phyloP scores from a whole-genome alignment of 2,113 vertebrate species.

The Ovis aries region ARS-UI_Ramb_v3.0 NC_056056.1:100918001-100918500 shows the following conservation, averaged over 20 bases:
- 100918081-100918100: not conserved
- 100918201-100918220: not conserved
- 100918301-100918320: conserved; percentile 42
- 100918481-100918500: conserved; percentile 1
- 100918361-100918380: conserved; percentile 3
- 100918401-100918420: not conserved
- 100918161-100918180: not conserved
- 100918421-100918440: not conserved
- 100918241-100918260: not conserved
- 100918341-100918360: conserved; percentile 38
- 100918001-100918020: not conserved
- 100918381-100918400: not conserved
- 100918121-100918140: not conserved
- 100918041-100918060: not conserved
- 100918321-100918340: conserved; percentile 57
- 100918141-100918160: not conserved
- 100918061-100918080: not conserved
- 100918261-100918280: not conserved
- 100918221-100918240: not conserved
- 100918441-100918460: conserved; percentile 66
- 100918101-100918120: not conserved
- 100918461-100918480: conserved; percentile 17
- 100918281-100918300: not conserved
- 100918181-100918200: not conserved
- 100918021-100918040: not conserved